These are phyloP conservation scores for Eupithecia insigniata DNA, from an alignment of 2,888 invertebrate genomes.

Conservation along the genomic window DNA sequence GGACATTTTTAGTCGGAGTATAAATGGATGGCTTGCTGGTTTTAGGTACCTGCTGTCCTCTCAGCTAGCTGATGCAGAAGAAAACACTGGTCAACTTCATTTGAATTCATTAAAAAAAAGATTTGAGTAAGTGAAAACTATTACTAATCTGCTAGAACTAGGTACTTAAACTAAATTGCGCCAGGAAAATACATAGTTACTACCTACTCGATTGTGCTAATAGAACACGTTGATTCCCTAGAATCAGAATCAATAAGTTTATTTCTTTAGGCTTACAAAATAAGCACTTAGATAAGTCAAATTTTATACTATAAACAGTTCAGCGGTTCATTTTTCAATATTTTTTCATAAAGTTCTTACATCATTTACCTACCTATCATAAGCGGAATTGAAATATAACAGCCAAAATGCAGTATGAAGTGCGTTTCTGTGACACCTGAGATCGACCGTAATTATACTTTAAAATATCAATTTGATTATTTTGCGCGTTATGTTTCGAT, in stretches of 20 bases:
- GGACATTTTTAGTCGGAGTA: neutral
- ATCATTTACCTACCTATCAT: too few relatives aligned
- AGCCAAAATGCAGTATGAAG: neutral
- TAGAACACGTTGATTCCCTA: too few relatives aligned
- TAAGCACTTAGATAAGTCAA: too few relatives aligned
- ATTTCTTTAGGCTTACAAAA: too few relatives aligned
- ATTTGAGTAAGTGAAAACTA: neutral
- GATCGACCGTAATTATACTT: neutral
- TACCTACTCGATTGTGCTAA: too few relatives aligned
- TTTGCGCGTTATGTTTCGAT: slow-evolving; percentile 15
- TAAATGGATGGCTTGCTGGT: neutral
- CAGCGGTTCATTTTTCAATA: neutral
- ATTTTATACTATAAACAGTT: too few relatives aligned
- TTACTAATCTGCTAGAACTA: too few relatives aligned
- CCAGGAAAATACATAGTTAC: too few relatives aligned
- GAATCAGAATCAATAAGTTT: too few relatives aligned
- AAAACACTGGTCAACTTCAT: neutral
- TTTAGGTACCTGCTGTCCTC: neutral
- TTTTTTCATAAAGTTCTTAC: too few relatives aligned
- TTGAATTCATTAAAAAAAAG: too few relatives aligned
- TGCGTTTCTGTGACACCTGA: neutral
- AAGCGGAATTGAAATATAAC: neutral
- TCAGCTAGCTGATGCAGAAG: neutral
- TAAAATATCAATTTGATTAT: neutral
- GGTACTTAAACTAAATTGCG: too few relatives aligned